Conservation (phyloP, 1,140 invertebrate species). For the Drosophila guanche region DNA sequence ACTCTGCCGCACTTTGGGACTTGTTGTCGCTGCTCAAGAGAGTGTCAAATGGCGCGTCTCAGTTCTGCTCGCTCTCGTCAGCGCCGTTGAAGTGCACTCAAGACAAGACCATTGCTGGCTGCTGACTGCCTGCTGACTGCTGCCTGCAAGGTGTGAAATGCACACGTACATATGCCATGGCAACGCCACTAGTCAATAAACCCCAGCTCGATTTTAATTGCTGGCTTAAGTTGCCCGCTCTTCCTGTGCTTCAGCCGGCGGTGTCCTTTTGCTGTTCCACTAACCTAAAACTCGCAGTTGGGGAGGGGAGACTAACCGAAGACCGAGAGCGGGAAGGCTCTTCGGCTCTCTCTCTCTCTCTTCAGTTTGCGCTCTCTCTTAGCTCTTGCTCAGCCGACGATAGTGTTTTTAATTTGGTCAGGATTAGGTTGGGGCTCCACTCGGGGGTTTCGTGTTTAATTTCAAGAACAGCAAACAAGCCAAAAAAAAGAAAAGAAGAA, state of each 20-base stretch:
- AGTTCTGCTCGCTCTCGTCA: constrained; percentile 11
- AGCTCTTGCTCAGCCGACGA: constrained; percentile 9
- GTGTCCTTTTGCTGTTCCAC: constrained; percentile 37
- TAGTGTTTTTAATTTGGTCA: constrained; percentile 70
- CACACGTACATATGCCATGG: constrained; percentile 41
- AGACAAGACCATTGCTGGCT: neutral
- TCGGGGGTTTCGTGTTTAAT: constrained; percentile 48
- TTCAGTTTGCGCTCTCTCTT: constrained; percentile 13
- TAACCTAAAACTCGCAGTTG: constrained; percentile 55
- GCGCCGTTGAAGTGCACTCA: constrained; percentile 59
- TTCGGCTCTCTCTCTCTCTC: neutral
- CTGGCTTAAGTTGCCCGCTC: constrained; percentile 49
- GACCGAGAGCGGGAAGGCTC: neutral
- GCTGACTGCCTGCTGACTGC: too few relatives aligned
- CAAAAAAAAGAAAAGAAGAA: too few relatives aligned
- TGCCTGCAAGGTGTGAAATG: constrained; percentile 47
- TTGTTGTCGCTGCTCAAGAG: constrained; percentile 47
- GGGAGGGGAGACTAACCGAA: too few relatives aligned
- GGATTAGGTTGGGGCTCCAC: constrained; percentile 54
- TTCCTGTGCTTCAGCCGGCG: too few relatives aligned
- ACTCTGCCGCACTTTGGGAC: constrained; percentile 5
- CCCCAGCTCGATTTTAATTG: constrained; percentile 67
- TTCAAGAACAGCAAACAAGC: constrained; percentile 31
- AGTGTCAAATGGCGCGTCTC: constrained; percentile 61
- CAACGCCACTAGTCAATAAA: constrained; percentile 51